Evolutionary conservation across 2,113 vertebrate genomes (phyloP), one percentile per base, ranked within the genome.

Genomic region (Panthera tigris): DNA sequence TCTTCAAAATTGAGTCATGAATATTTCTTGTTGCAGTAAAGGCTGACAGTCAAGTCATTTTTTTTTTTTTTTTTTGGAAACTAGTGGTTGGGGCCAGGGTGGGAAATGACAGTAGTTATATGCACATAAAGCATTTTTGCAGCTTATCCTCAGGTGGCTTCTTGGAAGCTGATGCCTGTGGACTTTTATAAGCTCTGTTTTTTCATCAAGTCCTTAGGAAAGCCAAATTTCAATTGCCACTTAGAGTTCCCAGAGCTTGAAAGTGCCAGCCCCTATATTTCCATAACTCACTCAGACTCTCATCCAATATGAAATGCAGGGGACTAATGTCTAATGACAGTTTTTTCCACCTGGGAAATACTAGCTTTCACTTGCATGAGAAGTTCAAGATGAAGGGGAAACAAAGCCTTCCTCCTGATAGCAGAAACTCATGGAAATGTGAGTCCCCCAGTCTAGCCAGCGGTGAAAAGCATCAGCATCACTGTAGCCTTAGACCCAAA

Each of bases 1-100:
- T 99, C 99, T 97, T 99, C 99, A 45, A 99, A 99, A 91, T 98
- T 99, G 98, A 98, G 69, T 98, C 99, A 98, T 99, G 99, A 97
- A 99, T 98, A 96, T 99, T 99, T 97, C 98, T 99, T 94, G 98
- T 98, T 94, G 98, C 98, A 76, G 99, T 96, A 94, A 99, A 99
- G 93, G 98, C 98, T 84, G 98, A 87, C 98, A 71, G 98, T 98
- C 57, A 99, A 79, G 86, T 87, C 55, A 92, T 98, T 74, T 27
- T 76, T 76, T 50, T 45, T 74, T 55, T 55, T 55, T 55, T 71
- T 12, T n/a, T 52, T 99, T 66, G 68, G 98, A 98, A 83, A 99
- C 98, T 98, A 5, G 15, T 41, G 3, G 19, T 31, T 82, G 66
- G n/a, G 36, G 8, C 19, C 19, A 39, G 66, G 9, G 8, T 57